Evolutionary conservation across 2,888 invertebrate genomes (phyloP).

Genomic region (Hoplodrina blanda): DNA sequence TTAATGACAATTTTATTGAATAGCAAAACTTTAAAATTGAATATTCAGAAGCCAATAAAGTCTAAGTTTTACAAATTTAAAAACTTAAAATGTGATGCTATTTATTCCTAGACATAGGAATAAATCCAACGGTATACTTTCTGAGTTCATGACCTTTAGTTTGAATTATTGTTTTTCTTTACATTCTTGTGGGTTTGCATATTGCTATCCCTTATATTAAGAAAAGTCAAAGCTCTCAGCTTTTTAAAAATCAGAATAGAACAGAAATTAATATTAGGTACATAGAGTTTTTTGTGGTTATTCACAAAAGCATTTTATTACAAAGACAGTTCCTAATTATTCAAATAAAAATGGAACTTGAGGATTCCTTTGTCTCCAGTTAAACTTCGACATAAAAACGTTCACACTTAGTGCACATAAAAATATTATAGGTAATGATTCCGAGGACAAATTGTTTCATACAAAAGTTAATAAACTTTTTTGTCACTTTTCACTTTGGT

Average conservation of each 20-base stretch:
- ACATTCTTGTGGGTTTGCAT: conserved; percentile 5
- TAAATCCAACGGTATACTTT: conserved; percentile 12
- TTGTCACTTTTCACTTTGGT: background rate
- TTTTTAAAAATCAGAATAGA: conserved; percentile 7
- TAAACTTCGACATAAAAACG: background rate
- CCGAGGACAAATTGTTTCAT: conserved; percentile 2
- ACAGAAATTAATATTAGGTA: background rate
- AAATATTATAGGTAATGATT: background rate
- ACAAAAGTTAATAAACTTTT: background rate
- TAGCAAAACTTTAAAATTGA: background rate
- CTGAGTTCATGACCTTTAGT: conserved; percentile 8
- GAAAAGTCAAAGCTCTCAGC: background rate
- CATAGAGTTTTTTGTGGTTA: background rate
- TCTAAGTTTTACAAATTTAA: background rate
- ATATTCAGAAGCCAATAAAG: conserved; percentile 9
- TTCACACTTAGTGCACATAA: conserved; percentile 15
- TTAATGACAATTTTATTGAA: background rate
- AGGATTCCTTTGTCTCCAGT: conserved; percentile 9
- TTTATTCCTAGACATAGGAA: conserved; percentile 3
- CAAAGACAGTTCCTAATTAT: conserved; percentile 1
- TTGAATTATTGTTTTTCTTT: conserved; percentile 19
- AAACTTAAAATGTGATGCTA: background rate
- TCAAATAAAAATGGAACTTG: conserved; percentile 10
- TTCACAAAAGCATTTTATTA: conserved; percentile 17
- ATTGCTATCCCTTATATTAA: conserved; percentile 1